Percentiles rank a stretch among this genome's conserved stretches.
Evolutionary conservation across 1,140 invertebrate genomes (phyloP).

Genomic region (Triops longicaudatus): DNA sequence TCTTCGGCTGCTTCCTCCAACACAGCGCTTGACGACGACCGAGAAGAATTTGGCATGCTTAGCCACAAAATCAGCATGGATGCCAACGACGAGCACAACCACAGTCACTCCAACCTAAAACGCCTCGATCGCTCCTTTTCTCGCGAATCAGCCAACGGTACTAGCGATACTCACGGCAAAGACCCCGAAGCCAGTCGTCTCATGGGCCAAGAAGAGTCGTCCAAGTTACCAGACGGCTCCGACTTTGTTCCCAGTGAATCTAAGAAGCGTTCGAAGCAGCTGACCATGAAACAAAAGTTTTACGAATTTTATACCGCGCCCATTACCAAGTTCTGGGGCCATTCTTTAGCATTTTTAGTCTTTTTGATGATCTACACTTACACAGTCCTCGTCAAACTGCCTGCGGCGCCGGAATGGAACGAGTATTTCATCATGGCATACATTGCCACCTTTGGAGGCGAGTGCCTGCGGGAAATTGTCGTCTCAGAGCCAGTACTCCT

Average conservation of each 20-base stretch:
- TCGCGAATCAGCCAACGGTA: background rate
- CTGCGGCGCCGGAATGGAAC: slow-evolving; percentile 62
- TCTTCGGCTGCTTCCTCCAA: background rate
- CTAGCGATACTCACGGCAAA: background rate
- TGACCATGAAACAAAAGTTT: slow-evolving; percentile 78
- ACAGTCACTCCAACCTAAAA: background rate
- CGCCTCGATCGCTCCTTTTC: background rate
- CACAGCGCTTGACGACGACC: background rate
- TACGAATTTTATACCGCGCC: slow-evolving; percentile 96
- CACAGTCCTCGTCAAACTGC: slow-evolving; percentile 79
- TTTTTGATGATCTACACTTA: slow-evolving; percentile 88
- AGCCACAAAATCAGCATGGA: background rate
- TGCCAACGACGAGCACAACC: background rate
- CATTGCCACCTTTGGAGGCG: slow-evolving; percentile 77
- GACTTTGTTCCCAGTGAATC: background rate
- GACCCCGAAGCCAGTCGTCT: background rate
- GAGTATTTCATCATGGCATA: slow-evolving; percentile 88
- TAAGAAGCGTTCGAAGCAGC: slow-evolving; percentile 27
- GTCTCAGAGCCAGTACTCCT: slow-evolving; percentile 76
- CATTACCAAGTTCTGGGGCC: slow-evolving; percentile 95
- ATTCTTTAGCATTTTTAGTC: slow-evolving; percentile 86
- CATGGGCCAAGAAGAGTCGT: background rate
- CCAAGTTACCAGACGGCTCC: background rate
- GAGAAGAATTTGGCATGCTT: background rate
- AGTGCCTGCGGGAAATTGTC: slow-evolving; percentile 84